Evolutionary conservation across 2,888 invertebrate genomes (phyloP).

Genomic region (Drosophila incognita): DNA sequence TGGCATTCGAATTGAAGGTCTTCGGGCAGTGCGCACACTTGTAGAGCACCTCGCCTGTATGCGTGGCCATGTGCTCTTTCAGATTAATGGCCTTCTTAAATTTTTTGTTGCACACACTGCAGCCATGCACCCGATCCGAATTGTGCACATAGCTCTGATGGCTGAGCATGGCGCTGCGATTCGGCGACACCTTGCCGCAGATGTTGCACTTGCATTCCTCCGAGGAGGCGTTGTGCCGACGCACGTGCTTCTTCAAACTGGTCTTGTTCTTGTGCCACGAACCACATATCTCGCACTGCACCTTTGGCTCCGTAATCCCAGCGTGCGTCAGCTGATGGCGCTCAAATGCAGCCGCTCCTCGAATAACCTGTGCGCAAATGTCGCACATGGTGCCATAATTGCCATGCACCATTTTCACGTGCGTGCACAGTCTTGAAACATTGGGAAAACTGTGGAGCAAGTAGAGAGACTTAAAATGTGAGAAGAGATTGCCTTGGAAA

Average conservation of each 20-base stretch:
- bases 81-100: slow-evolving; percentile 83
- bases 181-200: slow-evolving; percentile 83
- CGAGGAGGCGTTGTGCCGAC: slow-evolving; percentile 79
- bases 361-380: slow-evolving; percentile 83
- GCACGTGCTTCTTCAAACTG: slow-evolving; percentile 83
- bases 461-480: background rate
- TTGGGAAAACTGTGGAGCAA: slow-evolving; percentile 75
- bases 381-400: slow-evolving; percentile 83
- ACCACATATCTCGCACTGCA: slow-evolving; percentile 83
- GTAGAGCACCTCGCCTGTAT: slow-evolving; percentile 84
- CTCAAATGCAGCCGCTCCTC: slow-evolving; percentile 82
- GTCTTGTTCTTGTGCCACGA: slow-evolving; percentile 84
- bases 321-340: slow-evolving; percentile 82
- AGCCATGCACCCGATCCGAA: slow-evolving; percentile 78
- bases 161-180: slow-evolving; percentile 82
- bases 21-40: slow-evolving; percentile 84
- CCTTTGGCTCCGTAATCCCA: slow-evolving; percentile 79
- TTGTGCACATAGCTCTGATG: slow-evolving; percentile 84
- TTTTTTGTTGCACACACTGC: slow-evolving; percentile 83
- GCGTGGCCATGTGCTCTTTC: slow-evolving; percentile 84
- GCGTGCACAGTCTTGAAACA: slow-evolving; percentile 76
- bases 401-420: slow-evolving; percentile 77
- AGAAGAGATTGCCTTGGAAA: background rate
- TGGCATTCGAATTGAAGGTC: slow-evolving; percentile 85
- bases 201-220: slow-evolving; percentile 79